Conservation (phyloP, 1,140 invertebrate species). For the Acromyrmex echinatior region DNA sequence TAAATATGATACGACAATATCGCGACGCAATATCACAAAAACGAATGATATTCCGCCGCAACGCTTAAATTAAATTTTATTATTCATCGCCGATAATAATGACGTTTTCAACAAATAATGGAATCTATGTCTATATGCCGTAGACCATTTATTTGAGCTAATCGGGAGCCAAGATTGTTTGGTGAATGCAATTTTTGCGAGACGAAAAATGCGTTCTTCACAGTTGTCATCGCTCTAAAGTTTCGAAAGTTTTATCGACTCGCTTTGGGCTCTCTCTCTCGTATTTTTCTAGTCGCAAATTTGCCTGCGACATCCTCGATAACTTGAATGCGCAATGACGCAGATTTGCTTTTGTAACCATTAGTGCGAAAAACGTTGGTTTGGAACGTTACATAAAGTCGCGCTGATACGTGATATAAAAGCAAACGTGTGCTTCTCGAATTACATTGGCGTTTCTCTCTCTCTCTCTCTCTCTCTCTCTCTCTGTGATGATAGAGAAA, state of each 20-base stretch:
- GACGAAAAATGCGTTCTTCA: not conserved
- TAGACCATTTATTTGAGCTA: conserved; percentile 1
- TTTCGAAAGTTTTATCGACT: conserved; percentile 22
- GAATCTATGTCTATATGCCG: not conserved
- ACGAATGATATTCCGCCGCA: not conserved
- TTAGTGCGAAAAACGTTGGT: conserved; percentile 25
- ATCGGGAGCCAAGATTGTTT: not conserved
- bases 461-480: not conserved
- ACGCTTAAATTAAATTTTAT: not conserved
- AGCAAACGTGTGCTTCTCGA: not conserved
- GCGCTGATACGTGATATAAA: conserved; percentile 23
- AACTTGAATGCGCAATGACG: conserved; percentile 37
- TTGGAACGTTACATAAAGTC: not conserved
- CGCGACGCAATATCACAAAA: conserved; percentile 6
- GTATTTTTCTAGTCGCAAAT: conserved; percentile 35
- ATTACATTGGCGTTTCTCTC: conserved; percentile 11
- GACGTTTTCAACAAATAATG: not conserved
- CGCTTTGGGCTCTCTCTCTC: too few species aligned
- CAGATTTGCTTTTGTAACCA: conserved; percentile 40
- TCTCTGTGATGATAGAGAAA: conserved; percentile 4
- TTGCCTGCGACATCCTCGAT: not conserved
- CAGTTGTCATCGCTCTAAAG: not conserved
- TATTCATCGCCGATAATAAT: not conserved
- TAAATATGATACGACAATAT: not conserved
- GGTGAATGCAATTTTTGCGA: not conserved